These are phyloP conservation scores for Dryobota labecula DNA, from an alignment of 2,888 invertebrate genomes.

Conservation along the genomic window DNA sequence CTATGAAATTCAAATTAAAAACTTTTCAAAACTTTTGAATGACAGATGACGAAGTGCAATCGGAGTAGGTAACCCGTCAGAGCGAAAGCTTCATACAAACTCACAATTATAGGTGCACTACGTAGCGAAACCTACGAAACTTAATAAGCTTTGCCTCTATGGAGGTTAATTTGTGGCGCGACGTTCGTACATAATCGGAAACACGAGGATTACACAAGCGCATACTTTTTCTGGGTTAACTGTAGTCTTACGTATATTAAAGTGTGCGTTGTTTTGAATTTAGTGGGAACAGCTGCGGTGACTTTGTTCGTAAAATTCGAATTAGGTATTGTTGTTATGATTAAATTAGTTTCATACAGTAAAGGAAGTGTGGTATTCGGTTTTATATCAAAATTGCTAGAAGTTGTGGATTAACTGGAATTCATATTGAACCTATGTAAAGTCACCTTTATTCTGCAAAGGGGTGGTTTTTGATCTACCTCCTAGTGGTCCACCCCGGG, in stretches of 20 bases:
- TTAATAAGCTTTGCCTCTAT: neutral
- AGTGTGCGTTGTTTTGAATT: neutral
- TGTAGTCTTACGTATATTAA: neutral
- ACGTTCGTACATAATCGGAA: neutral
- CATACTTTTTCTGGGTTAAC: neutral
- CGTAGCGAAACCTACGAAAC: neutral
- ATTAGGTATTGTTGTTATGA: neutral
- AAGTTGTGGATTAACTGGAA: neutral
- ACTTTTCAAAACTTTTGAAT: no score
- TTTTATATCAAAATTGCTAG: neutral
- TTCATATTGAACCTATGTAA: neutral
- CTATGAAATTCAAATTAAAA: neutral
- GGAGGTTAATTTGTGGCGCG: no score
- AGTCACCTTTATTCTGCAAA: neutral
- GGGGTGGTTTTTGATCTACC: no score
- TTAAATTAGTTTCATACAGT: neutral
- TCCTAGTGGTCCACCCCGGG: no score
- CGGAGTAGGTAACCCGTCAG: neutral
- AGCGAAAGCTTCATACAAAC: neutral
- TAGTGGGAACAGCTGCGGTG: slow-evolving; percentile 1
- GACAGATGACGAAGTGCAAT: neutral
- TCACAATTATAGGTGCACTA: neutral
- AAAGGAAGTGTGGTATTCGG: neutral
- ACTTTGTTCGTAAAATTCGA: neutral
- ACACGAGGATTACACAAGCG: neutral